Evolutionary conservation across 2,888 invertebrate species (phyloP).

Genomic region (Oscheius onirici): DNA sequence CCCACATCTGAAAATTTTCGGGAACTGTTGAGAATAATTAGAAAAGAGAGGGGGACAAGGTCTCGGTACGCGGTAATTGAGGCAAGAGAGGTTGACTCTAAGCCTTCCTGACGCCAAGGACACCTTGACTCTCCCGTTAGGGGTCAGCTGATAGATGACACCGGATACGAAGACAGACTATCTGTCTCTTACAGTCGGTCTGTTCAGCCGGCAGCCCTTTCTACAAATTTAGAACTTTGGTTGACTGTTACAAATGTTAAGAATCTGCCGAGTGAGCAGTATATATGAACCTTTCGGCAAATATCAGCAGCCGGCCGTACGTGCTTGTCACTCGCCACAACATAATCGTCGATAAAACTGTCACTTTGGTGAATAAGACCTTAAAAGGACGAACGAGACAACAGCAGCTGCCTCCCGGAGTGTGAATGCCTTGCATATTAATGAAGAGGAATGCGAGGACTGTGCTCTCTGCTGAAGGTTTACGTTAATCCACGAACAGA

Average conservation of each 20-base stretch:
- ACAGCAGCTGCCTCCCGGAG: slow-evolving; percentile 12
- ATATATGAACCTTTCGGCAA: slow-evolving; percentile 1
- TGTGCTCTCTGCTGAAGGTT: slow-evolving; percentile 18
- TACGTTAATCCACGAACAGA: slow-evolving; percentile 20
- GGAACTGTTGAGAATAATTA: not conserved
- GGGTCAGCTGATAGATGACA: not conserved
- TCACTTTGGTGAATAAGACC: slow-evolving; percentile 3
- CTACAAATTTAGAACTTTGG: too few relatives aligned
- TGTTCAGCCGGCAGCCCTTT: too few relatives aligned
- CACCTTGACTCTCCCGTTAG: not conserved
- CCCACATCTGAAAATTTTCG: slow-evolving; percentile 18
- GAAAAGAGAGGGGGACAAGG: slow-evolving; percentile 5
- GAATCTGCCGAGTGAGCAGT: not conserved
- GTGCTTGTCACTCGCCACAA: not conserved
- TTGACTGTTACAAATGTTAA: not conserved
- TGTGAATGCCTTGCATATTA: slow-evolving; percentile 4
- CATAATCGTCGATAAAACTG: slow-evolving; percentile 10
- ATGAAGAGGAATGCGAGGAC: slow-evolving; percentile 20
- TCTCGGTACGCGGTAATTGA: slow-evolving; percentile 25
- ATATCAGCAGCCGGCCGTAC: not conserved
- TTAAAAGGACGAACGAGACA: not conserved
- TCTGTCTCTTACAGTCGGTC: too few relatives aligned
- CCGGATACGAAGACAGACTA: not conserved
- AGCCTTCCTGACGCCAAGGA: slow-evolving; percentile 15
- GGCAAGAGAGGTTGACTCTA: slow-evolving; percentile 29